Evolutionary conservation across 1,140 invertebrate species (phyloP).

Genomic region (Ooceraea biroi): DNA sequence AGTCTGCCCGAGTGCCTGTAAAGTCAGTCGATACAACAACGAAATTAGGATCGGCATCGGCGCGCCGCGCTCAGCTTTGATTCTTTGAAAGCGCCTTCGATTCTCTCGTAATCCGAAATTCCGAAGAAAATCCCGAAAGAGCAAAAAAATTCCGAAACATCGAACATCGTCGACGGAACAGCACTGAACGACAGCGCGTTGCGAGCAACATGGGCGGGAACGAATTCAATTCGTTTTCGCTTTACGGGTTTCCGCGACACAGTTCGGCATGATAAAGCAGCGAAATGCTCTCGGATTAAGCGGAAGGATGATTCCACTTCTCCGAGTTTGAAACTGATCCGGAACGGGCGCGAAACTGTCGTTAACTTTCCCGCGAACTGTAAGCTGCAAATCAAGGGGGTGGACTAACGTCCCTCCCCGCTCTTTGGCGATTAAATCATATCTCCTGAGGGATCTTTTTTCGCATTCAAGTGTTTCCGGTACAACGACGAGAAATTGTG

Average conservation of each 20-base stretch:
- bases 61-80: not conserved
- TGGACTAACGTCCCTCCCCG: not conserved
- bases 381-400: conserved; percentile 40
- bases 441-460: conserved; percentile 20
- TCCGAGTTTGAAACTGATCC: conserved; percentile 50
- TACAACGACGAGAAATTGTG: conserved; percentile 32
- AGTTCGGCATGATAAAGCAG: conserved; percentile 21
- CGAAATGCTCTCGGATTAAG: conserved; percentile 40
- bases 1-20: not conserved
- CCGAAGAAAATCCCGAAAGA: conserved; percentile 16
- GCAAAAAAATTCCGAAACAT: not conserved
- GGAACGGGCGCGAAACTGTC: conserved; percentile 30
- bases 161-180: not conserved
- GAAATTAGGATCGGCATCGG: conserved; percentile 29
- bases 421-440: conserved; percentile 43
- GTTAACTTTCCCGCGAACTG: conserved; percentile 38
- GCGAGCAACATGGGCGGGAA: not conserved
- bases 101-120: not conserved
- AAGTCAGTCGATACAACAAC: not conserved
- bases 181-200: not conserved
- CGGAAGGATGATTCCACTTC: conserved; percentile 53
- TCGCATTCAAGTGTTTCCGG: conserved; percentile 3
- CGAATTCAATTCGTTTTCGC: conserved; percentile 20
- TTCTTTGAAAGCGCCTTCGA: too few relatives aligned
- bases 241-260: conserved; percentile 7